These are phyloP conservation scores for Syrphus vitripennis DNA, from an alignment of 2,888 invertebrate genomes.

Conservation along the genomic window DNA sequence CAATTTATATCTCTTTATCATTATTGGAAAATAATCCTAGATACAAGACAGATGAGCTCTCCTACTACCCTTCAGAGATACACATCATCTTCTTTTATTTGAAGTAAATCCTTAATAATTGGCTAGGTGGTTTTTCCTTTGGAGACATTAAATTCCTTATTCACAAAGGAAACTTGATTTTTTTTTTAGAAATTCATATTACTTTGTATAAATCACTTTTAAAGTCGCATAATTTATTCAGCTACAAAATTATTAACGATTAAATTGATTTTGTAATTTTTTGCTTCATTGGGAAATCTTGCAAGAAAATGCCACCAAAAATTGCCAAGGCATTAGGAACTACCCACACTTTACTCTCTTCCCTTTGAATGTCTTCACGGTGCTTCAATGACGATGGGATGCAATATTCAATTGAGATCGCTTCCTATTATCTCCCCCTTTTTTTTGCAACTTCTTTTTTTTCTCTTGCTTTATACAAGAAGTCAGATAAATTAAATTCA, in stretches of 20 bases:
- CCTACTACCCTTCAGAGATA: neutral
- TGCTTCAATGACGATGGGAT: constrained; percentile 15
- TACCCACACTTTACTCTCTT: constrained; percentile 11
- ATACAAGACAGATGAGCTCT: constrained; percentile 9
- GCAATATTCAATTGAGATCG: constrained; percentile 69
- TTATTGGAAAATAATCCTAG: constrained; percentile 57
- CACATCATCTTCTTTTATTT: neutral
- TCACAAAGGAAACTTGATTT: constrained; percentile 16
- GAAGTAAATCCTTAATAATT: constrained; percentile 62
- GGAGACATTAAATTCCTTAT: neutral
- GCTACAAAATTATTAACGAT: constrained; percentile 62
- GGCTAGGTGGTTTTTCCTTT: constrained; percentile 43
- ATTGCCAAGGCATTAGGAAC: neutral
- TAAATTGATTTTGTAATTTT: constrained; percentile 64
- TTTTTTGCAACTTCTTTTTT: constrained; percentile 33
- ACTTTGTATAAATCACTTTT: constrained; percentile 5
- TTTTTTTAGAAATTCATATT: neutral
- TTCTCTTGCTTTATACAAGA: constrained; percentile 5
- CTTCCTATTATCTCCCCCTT: constrained; percentile 58
- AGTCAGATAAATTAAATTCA: constrained; percentile 71
- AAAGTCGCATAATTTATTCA: neutral
- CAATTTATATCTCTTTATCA: constrained; percentile 45
- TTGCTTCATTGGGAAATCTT: constrained; percentile 48
- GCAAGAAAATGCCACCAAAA: neutral
- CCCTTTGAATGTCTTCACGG: neutral